These are phyloP conservation scores for Ceratoteleas bidentatus DNA, from an alignment of 1,140 invertebrate genomes.

Conservation along the genomic window DNA sequence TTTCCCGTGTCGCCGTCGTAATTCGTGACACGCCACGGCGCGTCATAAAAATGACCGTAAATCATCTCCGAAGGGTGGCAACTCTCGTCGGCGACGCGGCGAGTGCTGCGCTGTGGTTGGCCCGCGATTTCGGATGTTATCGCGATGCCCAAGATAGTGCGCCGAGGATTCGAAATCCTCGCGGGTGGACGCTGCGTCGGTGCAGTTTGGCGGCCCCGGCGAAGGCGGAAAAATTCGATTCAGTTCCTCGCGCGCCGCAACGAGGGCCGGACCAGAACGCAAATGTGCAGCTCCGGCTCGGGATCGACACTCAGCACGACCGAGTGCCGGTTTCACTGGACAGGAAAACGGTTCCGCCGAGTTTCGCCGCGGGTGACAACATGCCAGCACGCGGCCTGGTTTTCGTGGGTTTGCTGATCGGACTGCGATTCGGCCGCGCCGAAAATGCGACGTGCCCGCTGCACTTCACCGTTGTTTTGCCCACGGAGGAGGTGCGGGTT, in stretches of 20 bases:
- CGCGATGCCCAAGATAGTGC: slow-evolving; percentile 54
- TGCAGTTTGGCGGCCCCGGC: slow-evolving; percentile 59
- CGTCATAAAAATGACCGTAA: too few species aligned
- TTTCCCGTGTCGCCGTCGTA: too few species aligned
- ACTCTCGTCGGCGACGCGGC: neutral
- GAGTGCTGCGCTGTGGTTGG: slow-evolving; percentile 44
- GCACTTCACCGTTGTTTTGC: slow-evolving; percentile 31
- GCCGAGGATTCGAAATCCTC: too few species aligned
- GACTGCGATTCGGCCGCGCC: too few species aligned
- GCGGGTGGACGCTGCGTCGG: slow-evolving; percentile 52
- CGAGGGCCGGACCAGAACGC: slow-evolving; percentile 46
- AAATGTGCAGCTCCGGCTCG: slow-evolving; percentile 29
- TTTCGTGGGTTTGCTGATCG: too few species aligned
- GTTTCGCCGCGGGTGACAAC: too few species aligned
- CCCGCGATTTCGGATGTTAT: slow-evolving; percentile 46
- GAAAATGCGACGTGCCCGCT: slow-evolving; percentile 34
- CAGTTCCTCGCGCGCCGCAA: slow-evolving; percentile 65
- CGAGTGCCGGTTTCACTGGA: too few species aligned
- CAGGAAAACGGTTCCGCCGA: too few species aligned
- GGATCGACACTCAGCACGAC: too few species aligned
- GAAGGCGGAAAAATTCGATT: slow-evolving; percentile 65
- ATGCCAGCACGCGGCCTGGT: too few species aligned
- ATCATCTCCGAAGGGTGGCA: too few species aligned
- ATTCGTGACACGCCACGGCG: too few species aligned
- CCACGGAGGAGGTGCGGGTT: neutral